Percentiles rank a stretch among this genome's conserved stretches.
phyloP scores from a whole-genome alignment of 2,113 vertebrate species.

The Rafetus swinhoei region DNA sequence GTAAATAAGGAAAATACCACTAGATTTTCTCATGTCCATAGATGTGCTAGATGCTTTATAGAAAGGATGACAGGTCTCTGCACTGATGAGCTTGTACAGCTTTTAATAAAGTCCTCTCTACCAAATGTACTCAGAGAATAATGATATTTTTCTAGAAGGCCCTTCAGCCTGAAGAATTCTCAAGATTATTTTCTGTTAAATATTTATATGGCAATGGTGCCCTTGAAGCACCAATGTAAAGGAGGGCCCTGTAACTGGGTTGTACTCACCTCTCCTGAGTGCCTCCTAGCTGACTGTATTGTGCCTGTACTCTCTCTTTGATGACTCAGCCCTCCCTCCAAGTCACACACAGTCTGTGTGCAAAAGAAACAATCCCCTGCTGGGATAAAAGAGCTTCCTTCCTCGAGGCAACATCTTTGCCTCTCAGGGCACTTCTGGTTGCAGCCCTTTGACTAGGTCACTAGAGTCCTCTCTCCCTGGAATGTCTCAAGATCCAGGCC shows the following conservation, averaged over 20 bases:
- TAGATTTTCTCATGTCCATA: not conserved
- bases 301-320: too few species aligned
- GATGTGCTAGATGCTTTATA: accelerated
- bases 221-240: not conserved
- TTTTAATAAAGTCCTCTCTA: not conserved
- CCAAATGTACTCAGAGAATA: not conserved
- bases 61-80: not conserved
- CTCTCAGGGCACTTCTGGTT: too few species aligned
- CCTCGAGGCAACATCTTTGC: too few species aligned
- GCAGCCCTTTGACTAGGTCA: too few species aligned
- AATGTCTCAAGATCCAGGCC: too few species aligned
- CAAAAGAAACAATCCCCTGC: too few species aligned
- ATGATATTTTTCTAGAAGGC: not conserved
- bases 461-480: too few species aligned
- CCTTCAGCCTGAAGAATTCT: not conserved
- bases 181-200: not conserved
- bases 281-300: too few species aligned
- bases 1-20: not conserved
- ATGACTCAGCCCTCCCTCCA: too few species aligned
- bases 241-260: not conserved
- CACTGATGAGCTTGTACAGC: not conserved
- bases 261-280: too few species aligned
- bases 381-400: too few species aligned
- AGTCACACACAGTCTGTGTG: too few species aligned
- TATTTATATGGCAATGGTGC: not conserved